Base-by-base conservation (phyloP, 1,140 invertebrate genomes). In the Zophobas atratus region DNA sequence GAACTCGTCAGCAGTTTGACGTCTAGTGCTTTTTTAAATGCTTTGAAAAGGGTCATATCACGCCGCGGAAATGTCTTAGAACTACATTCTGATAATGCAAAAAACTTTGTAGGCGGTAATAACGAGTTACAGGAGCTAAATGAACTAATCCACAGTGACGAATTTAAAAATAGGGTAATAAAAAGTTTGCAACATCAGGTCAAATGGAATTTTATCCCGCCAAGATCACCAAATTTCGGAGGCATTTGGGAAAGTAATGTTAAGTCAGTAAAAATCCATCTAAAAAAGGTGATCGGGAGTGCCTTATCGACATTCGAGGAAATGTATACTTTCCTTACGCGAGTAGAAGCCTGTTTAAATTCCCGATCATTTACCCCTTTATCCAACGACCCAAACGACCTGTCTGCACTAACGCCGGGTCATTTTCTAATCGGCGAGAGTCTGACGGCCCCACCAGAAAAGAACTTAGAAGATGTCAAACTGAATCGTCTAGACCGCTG, bases 241-340 rank as follows among this genome's bases (percentile, higher is more conserved):
- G 87, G 87, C 1, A 1, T 79, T 46, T 87, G 85, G 82, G 88
- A 89, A 78, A 77, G 84, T 1, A 84, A 79, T 0, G 84, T 89
- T 0, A 86, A 86, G 79, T 79, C 76, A 34, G 78, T 84, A 1
- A 89, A 89, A 76, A 75, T 79, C 41, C 86, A 87, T 77, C 71
- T 87, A 3, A 70, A 81, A 43, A 78, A 60, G 6, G 67, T 79
- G n/a, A n/a, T n/a, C n/a, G n/a, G n/a, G n/a, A n/a, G n/a, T n/a
- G n/a, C n/a, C n/a, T n/a, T n/a, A n/a, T 20, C 39, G 1, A 77
- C 75, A 1, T 79, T 48, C 55, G 78, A 79, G 33, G 63, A 79
- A 36, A 77, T 79, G 48, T n/a, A 70, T 39, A 70, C 60, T 2
- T 70, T 70, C 35, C 32, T 36, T 1, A 41, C 32, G 1, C 2